Conservation (phyloP, 2,113 vertebrate species). For the Macrotus californicus region DNA sequence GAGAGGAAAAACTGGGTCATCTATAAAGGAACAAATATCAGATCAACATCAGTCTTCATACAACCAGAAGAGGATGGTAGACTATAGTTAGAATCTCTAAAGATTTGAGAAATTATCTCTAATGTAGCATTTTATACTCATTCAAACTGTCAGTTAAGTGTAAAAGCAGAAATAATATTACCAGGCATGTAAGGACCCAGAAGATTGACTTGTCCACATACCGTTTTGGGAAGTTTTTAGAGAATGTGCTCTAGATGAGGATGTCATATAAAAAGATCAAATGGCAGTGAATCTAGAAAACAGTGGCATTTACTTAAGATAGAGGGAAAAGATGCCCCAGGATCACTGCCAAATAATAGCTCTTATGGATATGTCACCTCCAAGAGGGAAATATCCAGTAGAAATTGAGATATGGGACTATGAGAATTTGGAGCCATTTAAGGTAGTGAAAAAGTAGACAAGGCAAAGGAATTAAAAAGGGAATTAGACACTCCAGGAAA, state of each 20-base stretch:
- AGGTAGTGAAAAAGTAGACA: background rate
- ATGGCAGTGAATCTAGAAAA: background rate
- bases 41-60: background rate
- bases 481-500: background rate
- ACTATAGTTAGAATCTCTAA: background rate
- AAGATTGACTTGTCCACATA: background rate
- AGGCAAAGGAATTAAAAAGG: background rate
- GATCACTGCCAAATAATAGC: background rate
- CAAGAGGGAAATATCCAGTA: background rate
- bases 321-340: background rate
- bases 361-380: background rate
- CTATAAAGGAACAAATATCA: background rate
- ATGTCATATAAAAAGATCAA: background rate
- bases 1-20: background rate
- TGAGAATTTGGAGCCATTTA: background rate
- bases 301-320: background rate
- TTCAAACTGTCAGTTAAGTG: background rate
- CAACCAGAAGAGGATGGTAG: background rate
- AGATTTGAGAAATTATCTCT: background rate
- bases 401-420: background rate
- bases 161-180: background rate
- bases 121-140: background rate
- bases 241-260: background rate
- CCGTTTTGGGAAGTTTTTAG: background rate
- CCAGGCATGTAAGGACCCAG: background rate